Base-by-base conservation (phyloP, 2,888 invertebrate genomes). In the Digitonthophagus gazella region DNA sequence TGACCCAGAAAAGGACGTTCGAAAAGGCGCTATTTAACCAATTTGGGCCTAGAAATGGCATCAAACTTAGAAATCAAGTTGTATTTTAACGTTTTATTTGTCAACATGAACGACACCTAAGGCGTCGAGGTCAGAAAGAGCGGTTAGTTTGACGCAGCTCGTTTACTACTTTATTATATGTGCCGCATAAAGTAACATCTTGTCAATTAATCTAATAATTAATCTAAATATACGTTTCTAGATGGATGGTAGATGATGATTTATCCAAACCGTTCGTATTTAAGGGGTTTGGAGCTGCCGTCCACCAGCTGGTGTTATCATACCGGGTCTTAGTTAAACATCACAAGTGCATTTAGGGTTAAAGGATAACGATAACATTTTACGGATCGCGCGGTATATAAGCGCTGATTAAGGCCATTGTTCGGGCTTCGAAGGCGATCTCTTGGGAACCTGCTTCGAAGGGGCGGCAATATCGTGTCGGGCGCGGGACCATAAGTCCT, bases 401-500 rank as follows among this genome's bases (percentile, higher is more conserved):
- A 64, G 66, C 64, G 71, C 64, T 68, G 71, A 71, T 71, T 71
- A 71, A 65, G 64, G 68, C 68, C 58, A 71, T 71, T 71, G 71
- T 71, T 68, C 66, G 65, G 66, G 68, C 19, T n/a, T 66, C 66
- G 66, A 68, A 68, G 64, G 55, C 66, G 28, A 71, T 68, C 71
- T 68, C 68, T 20, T 44, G 71, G 68, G 71, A 68, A 58, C 56
- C 58, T 67, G 65, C 70, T 67, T 54, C 64, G 18, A 58, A 19
- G 18, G 70, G 70, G 67, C 71, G 64, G 67, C 55, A 68, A 68
- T 68, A 71, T 65, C 16, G 58, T 44, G 66, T 58, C 63, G 66
- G 71, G 68, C 68, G 68, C 66, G 64, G 66, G 68, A 22, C 71
- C 74, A 74, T 74, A 74, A 74, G 72, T 74, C 73, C 71, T 74